Percentiles rank a stretch among this genome's conserved stretches.
phyloP scores from a whole-genome alignment of 2,888 invertebrate genomes.

The Agrotis puta region DNA sequence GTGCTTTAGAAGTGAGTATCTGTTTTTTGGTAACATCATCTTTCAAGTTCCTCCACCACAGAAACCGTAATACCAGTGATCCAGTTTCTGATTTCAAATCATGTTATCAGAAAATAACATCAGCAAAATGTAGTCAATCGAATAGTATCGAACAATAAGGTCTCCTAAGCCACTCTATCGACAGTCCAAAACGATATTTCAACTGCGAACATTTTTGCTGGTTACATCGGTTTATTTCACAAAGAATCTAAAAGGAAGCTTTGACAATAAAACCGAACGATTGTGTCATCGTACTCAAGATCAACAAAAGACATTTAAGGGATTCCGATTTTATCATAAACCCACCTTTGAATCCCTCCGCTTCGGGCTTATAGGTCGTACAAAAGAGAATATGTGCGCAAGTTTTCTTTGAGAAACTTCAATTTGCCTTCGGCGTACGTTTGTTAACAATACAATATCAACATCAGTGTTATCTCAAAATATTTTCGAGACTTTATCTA shows the following conservation, averaged over 20 bases:
- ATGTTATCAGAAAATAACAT: background rate
- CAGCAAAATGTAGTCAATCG: slow-evolving; percentile 18
- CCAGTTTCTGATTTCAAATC: background rate
- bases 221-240: slow-evolving; percentile 51
- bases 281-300: slow-evolving; percentile 56
- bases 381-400: slow-evolving; percentile 61
- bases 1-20: slow-evolving; percentile 73
- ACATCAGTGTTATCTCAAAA: slow-evolving; percentile 46
- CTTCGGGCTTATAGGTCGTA: slow-evolving; percentile 49
- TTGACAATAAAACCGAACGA: slow-evolving; percentile 59
- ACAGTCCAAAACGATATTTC: slow-evolving; percentile 48
- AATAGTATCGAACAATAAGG: slow-evolving; percentile 22
- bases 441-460: slow-evolving; percentile 62
- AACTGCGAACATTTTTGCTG: slow-evolving; percentile 36
- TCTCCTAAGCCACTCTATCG: slow-evolving; percentile 14
- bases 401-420: slow-evolving; percentile 56
- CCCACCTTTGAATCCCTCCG: slow-evolving; percentile 52
- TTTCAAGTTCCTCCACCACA: background rate
- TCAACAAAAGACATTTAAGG: slow-evolving; percentile 62
- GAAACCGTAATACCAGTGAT: background rate
- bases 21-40: background rate
- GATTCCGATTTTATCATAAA: slow-evolving; percentile 63
- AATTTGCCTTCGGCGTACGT: slow-evolving; percentile 58
- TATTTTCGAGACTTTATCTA: slow-evolving; percentile 46
- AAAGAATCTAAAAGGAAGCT: slow-evolving; percentile 53